Base-by-base conservation (phyloP, 2,888 invertebrate species). In the Gymnoscelis rufifasciata region DNA sequence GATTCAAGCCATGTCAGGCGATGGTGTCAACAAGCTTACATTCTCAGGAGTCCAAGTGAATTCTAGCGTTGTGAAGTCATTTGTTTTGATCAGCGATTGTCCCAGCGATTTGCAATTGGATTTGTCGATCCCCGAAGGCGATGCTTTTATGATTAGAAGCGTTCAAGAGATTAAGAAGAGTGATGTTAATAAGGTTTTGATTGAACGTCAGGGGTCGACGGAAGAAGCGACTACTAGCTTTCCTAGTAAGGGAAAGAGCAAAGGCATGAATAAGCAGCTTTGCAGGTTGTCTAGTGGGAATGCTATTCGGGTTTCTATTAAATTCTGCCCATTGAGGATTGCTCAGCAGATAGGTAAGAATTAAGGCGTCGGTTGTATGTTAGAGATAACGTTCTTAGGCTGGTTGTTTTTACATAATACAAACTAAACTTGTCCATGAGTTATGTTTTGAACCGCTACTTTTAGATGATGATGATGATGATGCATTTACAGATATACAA, bases 21-120 rank as follows among this genome's bases (percentile, higher is more conserved):
- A 81, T 33, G 86, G 84, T 0, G 55, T 83, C 0, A 86, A 86
- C 42, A 78, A 74, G 51, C 52, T 87, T 0, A 62, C 55, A 0
- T 87, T 83, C 45, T 74, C 78, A 4, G 64, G 76, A 0, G 66
- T 74, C 31, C 72, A 69, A 51, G 83, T 83, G 36, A 74, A 66
- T 5, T 52, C 68, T 1, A 53, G 63, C 0, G 35, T 71, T 1
- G 61, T 68, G 0, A 86, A 79, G 48, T 74, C 74, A 1, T 78
- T 87, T 29, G 76, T 87, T 0, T 66, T 88, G 0, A 58, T 83
- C 14, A 87, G 83, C 45, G 83, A 86, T 43, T 83, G 80, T 45
- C 74, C 80, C 0, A 74, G 64, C 0, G 83, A 87, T 57, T 62
- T 88, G 26, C 75, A 80, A 42, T 49, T 88, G 11, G 74, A 74